These are phyloP conservation scores for Agriopis marginaria DNA, from an alignment of 2,888 invertebrate genomes.

Conservation along the genomic window DNA sequence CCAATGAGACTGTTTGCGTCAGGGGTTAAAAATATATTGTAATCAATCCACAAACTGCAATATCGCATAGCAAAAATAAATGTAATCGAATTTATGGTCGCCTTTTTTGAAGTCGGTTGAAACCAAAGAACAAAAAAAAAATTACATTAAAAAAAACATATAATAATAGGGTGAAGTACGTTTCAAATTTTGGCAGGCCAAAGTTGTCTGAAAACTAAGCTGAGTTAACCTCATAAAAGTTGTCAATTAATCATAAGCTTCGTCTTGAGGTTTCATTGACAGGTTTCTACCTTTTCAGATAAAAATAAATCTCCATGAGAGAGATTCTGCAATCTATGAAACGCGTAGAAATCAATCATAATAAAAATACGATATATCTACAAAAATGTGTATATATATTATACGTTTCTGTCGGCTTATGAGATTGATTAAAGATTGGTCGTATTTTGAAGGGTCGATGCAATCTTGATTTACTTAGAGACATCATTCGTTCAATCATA, in stretches of 20 bases:
- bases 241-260: not conserved
- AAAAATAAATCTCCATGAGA: not conserved
- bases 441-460: not conserved
- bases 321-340: not conserved
- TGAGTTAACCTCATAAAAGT: no score
- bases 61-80: no score
- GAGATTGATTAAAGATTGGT: not conserved
- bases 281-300: not conserved
- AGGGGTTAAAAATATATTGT: not conserved
- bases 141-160: no score
- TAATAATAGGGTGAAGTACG: no score
- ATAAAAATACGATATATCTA: not conserved
- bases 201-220: no score
- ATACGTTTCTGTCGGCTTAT: not conserved
- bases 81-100: no score
- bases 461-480: not conserved
- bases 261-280: not conserved
- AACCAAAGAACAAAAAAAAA: no score
- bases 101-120: no score
- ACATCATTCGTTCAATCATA: conserved; percentile 3
- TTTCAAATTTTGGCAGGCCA: no score
- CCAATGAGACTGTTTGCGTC: no score
- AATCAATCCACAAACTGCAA: not conserved
- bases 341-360: not conserved
- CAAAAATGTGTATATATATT: not conserved